Evolutionary conservation across 2,888 invertebrate species (phyloP), one percentile per base, ranked within the genome.

Genomic region (Thymelicus acteon): DNA sequence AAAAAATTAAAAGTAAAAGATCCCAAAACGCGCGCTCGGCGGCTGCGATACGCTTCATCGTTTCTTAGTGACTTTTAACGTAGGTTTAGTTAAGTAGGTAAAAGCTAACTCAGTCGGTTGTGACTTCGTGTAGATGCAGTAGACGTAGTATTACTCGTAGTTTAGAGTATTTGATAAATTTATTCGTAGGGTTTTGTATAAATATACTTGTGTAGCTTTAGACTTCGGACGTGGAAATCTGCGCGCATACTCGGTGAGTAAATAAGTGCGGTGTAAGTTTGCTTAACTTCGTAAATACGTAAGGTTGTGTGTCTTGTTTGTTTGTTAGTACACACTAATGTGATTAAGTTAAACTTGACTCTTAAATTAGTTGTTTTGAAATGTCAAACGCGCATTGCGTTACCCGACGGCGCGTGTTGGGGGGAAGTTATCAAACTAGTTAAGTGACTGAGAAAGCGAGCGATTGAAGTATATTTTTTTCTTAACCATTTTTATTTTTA

Each of bases 61-160:
- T 72, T 73, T 73, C 64, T 62, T 60, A 62, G 37, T 37, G 37
- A 70, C 63, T 66, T 72, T 74, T 67, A 52, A 67, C 64, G 65
- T 74, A 71, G 71, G 54, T 67, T 75, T 72, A 64, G 60, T 71
- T 74, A 67, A 60, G 76, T 79, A 74, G 73, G 73, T 19, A 75
- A 78, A 80, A 74, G 85, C 85, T 85, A 75, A 84, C 86, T 86
- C 86, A 85, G 76, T 77, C 76, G 86, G 86, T 86, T 86, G 86
- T 86, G 86, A 86, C 74, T 60, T 72, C 73, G 75, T 79, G 81
- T 80, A 81, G 80, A 67, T 73, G 73, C 74, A 72, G 66, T 73
- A 70, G 67, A 47, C 49, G 57, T 76, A 77, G 78, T 67, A n/a
- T 19, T 19, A 65, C 31, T n/a, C n/a, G n/a, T 72, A 77, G 73